Conservation (phyloP, 2,797 vertebrate genomes). For the Percopsis omiscomaycus region DNA sequence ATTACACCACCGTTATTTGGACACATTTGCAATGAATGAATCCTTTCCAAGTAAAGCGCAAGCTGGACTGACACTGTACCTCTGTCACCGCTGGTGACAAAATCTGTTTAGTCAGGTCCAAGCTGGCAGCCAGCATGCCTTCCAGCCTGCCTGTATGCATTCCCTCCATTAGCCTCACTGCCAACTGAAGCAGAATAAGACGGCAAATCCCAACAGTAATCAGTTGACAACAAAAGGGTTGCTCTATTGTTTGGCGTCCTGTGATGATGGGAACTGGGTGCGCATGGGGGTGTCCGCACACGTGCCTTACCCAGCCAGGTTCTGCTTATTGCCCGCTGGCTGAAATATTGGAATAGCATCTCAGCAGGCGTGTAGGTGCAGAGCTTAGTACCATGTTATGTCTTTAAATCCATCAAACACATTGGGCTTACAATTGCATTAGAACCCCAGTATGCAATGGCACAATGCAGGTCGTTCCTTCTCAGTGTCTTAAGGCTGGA, state of each 20-base stretch:
- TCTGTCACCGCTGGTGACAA: slow-evolving; percentile 32
- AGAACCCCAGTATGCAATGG: slow-evolving; percentile 14
- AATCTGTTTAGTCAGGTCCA: slow-evolving; percentile 38
- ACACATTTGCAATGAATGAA: slow-evolving; percentile 30
- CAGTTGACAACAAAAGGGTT: slow-evolving; percentile 49
- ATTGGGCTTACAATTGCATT: slow-evolving; percentile 27
- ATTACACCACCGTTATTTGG: slow-evolving; percentile 33
- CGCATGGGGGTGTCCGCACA: slow-evolving; percentile 34
- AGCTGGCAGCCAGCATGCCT: slow-evolving; percentile 37
- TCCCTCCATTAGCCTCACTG: slow-evolving; percentile 45
- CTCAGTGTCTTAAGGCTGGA: slow-evolving; percentile 9
- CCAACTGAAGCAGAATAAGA: slow-evolving; percentile 59
- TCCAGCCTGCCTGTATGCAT: slow-evolving; percentile 44
- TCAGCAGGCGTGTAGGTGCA: slow-evolving; percentile 56
- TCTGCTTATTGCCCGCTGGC: slow-evolving; percentile 36
- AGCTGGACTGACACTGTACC: slow-evolving; percentile 32
- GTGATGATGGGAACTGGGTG: slow-evolving; percentile 38
- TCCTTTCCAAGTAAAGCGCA: slow-evolving; percentile 27
- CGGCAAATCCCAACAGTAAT: slow-evolving; percentile 53
- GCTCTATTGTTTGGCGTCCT: slow-evolving; percentile 45
- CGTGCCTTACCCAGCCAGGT: slow-evolving; percentile 46
- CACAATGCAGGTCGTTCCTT: slow-evolving; percentile 34
- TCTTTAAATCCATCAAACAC: slow-evolving; percentile 60
- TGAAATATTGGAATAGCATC: slow-evolving; percentile 59
- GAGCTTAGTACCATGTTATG: slow-evolving; percentile 60